Evolutionary conservation across 2,113 vertebrate genomes (phyloP).

Genomic region (Pica pica): DNA sequence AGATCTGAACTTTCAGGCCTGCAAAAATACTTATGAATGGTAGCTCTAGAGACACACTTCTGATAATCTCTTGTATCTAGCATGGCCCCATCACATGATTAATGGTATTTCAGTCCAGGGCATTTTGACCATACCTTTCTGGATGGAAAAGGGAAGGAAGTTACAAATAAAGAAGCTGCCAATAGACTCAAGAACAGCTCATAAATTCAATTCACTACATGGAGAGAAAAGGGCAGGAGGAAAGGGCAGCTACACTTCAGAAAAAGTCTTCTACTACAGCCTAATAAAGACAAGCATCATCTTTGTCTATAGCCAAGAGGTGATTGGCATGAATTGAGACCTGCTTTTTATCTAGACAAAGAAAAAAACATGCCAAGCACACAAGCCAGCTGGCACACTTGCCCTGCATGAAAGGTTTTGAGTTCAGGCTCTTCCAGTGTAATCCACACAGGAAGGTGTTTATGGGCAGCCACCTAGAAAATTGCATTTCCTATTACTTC

Average conservation of each 20-base stretch:
- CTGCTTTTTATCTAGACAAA: neutral
- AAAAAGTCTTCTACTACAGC: neutral
- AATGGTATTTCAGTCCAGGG: neutral
- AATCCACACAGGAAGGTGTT: neutral
- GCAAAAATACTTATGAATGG: neutral
- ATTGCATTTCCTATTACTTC: neutral
- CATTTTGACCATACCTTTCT: neutral
- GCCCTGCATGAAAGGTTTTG: neutral
- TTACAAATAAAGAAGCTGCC: neutral
- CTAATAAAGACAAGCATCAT: neutral
- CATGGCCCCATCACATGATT: rapidly evolving
- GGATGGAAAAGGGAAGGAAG: neutral
- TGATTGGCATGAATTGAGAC: neutral
- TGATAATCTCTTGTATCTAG: neutral
- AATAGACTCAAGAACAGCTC: neutral
- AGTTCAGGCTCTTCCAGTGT: neutral
- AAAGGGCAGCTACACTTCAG: neutral
- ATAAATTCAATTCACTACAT: neutral
- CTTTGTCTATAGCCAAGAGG: neutral
- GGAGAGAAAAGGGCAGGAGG: rapidly evolving
- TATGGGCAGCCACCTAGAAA: neutral
- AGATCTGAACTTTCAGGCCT: neutral
- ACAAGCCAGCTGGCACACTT: neutral
- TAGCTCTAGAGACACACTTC: neutral
- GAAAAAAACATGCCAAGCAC: neutral